Percentiles rank a stretch among this genome's conserved stretches.
Evolutionary conservation across 2,113 vertebrate species (phyloP).

Genomic region (Todiramphus saurophagus): DNA sequence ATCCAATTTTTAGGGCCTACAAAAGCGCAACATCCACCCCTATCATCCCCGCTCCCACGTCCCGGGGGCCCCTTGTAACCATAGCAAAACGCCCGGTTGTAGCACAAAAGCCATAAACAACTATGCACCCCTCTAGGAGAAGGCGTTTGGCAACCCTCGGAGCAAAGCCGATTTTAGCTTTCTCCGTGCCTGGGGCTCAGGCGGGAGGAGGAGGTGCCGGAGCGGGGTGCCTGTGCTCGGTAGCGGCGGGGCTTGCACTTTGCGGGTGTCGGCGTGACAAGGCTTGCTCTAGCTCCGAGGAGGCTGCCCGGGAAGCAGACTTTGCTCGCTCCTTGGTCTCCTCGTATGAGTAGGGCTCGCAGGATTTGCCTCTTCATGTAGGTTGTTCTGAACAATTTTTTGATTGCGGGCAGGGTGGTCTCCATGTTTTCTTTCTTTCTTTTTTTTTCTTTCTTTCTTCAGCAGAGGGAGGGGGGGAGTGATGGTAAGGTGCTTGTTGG

Average conservation of each 20-base stretch:
- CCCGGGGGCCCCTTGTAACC: neutral
- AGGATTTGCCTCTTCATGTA: neutral
- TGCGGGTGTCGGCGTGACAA: neutral
- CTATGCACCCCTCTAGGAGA: neutral
- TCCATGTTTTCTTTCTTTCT: constrained; percentile 22
- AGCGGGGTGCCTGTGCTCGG: neutral
- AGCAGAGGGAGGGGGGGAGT: neutral
- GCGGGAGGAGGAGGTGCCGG: neutral
- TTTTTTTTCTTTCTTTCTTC: neutral
- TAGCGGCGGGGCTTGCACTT: neutral
- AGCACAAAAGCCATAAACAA: neutral
- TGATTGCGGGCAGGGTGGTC: neutral
- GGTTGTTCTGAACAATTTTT: constrained; percentile 3
- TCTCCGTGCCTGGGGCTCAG: neutral
- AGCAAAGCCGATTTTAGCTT: neutral
- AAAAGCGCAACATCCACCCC: neutral
- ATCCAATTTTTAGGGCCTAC: constrained; percentile 12
- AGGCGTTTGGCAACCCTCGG: neutral
- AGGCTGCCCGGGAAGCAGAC: neutral
- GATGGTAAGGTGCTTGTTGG: constrained; percentile 8
- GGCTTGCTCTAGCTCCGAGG: neutral
- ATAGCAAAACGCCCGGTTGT: neutral
- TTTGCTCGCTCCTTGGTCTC: neutral
- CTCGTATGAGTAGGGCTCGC: neutral
- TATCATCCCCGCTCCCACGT: neutral